Evolutionary conservation across 2,113 vertebrate species (phyloP).

Genomic region (Psilopsiagon aymara): DNA sequence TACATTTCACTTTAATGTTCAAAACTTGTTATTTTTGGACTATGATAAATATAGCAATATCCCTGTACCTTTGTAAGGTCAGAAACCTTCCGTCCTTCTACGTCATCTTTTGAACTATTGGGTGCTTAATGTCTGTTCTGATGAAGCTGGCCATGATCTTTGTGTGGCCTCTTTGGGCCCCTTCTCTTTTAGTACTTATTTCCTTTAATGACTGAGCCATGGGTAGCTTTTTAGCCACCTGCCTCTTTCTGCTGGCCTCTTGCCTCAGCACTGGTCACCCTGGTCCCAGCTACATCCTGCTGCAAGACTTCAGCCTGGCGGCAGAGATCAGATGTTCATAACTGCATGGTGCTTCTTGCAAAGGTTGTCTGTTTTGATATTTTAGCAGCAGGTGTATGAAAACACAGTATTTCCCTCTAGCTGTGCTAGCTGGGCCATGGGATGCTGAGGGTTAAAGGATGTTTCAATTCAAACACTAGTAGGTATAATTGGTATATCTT

Average conservation of each 20-base stretch:
- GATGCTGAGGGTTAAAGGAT: neutral
- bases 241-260: neutral
- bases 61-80: neutral
- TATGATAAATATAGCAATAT: neutral
- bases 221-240: neutral
- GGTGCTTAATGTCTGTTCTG: neutral
- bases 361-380: neutral
- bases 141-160: neutral
- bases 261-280: neutral
- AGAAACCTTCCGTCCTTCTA: neutral
- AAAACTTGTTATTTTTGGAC: neutral
- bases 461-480: neutral
- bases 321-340: neutral
- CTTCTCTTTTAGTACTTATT: neutral
- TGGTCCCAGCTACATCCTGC: neutral
- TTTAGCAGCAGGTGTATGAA: neutral
- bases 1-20: neutral
- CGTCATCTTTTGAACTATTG: neutral
- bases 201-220: neutral
- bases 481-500: neutral
- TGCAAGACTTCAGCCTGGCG: neutral
- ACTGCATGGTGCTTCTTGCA: neutral
- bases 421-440: neutral
- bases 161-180: neutral
- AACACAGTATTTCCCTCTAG: neutral